phyloP scores from a whole-genome alignment of 2,113 vertebrate genomes.

The Ancistrus triradiatus region DNA sequence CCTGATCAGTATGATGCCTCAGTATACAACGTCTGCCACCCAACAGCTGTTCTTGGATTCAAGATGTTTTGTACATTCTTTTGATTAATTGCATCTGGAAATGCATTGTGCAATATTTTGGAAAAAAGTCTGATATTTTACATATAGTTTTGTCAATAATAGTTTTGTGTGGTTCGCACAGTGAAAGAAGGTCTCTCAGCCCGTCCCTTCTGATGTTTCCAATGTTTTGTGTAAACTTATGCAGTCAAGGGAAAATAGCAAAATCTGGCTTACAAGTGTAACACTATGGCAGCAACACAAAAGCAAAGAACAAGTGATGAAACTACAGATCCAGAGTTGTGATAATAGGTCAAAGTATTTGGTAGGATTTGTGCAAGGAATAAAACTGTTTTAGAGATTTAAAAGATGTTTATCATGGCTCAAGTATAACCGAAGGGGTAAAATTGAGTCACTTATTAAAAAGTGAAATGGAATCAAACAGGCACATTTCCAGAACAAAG shows the following conservation, averaged over 20 bases:
- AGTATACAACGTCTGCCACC: too few species aligned
- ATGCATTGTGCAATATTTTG: too few species aligned
- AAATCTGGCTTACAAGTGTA: not conserved
- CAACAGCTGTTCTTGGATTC: too few species aligned
- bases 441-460: not conserved
- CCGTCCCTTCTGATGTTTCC: not conserved
- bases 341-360: not conserved
- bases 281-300: not conserved
- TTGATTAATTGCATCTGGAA: too few species aligned
- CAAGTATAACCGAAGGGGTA: not conserved
- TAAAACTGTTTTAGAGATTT: too few species aligned
- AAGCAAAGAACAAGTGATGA: not conserved
- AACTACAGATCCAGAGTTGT: not conserved
- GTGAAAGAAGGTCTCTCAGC: conserved; percentile 11
- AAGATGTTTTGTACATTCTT: too few species aligned
- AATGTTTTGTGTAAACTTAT: not conserved
- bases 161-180: conserved; percentile 23
- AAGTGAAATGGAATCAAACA: too few species aligned
- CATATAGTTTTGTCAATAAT: conserved; percentile 25
- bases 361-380: conserved; percentile 26
- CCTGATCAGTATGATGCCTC: too few species aligned
- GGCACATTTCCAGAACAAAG: too few species aligned
- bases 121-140: conserved; percentile 25
- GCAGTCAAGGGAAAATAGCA: not conserved
- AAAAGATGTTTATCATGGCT: not conserved